Evolutionary conservation across 2,888 invertebrate genomes (phyloP), one percentile per base, ranked within the genome.

Genomic region (Lepidocyrtinus sp.): DNA sequence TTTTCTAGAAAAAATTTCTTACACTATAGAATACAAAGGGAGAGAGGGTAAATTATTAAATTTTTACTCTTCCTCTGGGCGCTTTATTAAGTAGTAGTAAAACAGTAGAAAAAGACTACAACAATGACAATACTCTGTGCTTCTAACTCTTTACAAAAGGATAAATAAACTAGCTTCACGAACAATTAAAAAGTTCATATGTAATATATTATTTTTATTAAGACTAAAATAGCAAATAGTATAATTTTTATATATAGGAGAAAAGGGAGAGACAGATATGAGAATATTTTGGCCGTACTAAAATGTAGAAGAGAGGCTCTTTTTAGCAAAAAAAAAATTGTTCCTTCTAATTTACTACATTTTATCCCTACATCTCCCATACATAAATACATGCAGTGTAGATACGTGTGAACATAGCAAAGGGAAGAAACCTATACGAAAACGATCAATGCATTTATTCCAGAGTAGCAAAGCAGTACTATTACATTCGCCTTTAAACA

Each of bases 251-350:
- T 19, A 59, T 70, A 67, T 75, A 68, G 27, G 63, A 69, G 55
- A 75, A 74, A 76, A 76, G 76, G 76, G 76, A 76, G 76, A 76
- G 76, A 76, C 76, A 76, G 76, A 76, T 76, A 76, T 64, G 65
- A 76, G 64, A 70, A 65, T 62, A 71, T 50, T 50, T 50, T 50
- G 50, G 17, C 50, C 50, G 50, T 50, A 50, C 50, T n/a, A 50
- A 50, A 50, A 50, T 50, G 55, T 27, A 26, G 46, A 50, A 22
- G 50, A 7, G 21, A 17, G 19, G 21, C 74, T 67, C 59, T 36
- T 64, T 62, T 61, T 65, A 76, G 70, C 76, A 17, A 50, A 50
- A 50, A 36, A n/a, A n/a, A 50, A 50, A 50, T 50, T n/a, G 50
- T 50, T 50, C 50, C 50, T 50, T 50, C 50, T 50, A 50, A 50